Evolutionary conservation across 92 coral and sea anemone genomes (phyloP).

Genomic region (Epizoanthus illoricatus): DNA sequence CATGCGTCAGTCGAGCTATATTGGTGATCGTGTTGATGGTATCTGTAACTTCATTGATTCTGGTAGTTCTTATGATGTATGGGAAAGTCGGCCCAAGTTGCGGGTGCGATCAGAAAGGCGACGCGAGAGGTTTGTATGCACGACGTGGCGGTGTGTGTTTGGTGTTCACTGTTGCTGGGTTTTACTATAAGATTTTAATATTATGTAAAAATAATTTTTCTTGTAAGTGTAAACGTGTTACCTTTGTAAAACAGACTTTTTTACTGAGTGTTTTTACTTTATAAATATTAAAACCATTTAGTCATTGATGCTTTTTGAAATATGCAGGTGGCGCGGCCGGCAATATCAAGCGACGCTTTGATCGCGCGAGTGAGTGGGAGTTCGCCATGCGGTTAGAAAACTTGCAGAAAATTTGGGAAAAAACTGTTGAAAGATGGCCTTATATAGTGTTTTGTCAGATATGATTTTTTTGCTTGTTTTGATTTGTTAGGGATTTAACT

Average conservation of each 20-base stretch:
- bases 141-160: not conserved
- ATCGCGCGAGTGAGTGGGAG: slow-evolving; percentile 16
- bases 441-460: not conserved
- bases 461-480: not conserved
- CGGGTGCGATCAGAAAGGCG: not conserved
- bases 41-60: slow-evolving; percentile 12
- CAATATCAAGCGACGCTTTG: not conserved
- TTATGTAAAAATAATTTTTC: not conserved
- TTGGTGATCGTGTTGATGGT: slow-evolving; percentile 18
- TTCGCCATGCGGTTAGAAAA: slow-evolving; percentile 16
- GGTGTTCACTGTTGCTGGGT: too few relatives aligned
- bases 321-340: slow-evolving; percentile 23
- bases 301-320: not conserved
- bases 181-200: not conserved
- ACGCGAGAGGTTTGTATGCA: slow-evolving; percentile 17
- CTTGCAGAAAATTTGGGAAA: not conserved
- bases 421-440: not conserved
- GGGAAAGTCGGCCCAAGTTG: slow-evolving; percentile 15
- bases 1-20: slow-evolving; percentile 25
- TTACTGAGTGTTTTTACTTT: slow-evolving; percentile 25
- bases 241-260: not conserved
- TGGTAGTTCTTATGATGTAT: slow-evolving; percentile 26
- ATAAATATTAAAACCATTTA: slow-evolving; percentile 25
- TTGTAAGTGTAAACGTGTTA: not conserved
- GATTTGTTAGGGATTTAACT: not conserved